Percentiles rank a stretch among this genome's conserved stretches.
Conservation (phyloP, 2,113 vertebrate genomes). For the Rattus rattus region DNA sequence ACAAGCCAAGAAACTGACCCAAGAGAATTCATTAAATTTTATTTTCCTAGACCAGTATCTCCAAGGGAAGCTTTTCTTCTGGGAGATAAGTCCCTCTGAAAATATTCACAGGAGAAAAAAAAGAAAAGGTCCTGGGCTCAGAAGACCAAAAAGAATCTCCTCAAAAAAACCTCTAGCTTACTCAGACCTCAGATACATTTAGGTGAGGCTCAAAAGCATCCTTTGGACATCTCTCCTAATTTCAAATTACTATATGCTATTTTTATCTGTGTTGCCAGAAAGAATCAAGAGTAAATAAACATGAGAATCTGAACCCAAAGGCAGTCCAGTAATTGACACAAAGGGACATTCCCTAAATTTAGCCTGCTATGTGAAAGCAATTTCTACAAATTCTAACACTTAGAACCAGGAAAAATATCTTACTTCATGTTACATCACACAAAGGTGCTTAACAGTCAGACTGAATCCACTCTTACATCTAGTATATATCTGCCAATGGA, state of each 20-base stretch:
- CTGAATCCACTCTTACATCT: background rate
- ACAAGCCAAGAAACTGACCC: background rate
- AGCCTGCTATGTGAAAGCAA: background rate
- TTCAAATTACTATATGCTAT: background rate
- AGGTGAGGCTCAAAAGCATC: background rate
- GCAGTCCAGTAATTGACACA: background rate
- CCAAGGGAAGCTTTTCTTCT: background rate
- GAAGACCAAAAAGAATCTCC: background rate
- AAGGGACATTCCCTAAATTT: background rate
- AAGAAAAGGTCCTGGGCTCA: background rate
- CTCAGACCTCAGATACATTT: background rate
- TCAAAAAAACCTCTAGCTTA: background rate
- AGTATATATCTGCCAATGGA: background rate
- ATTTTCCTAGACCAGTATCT: slow-evolving; percentile 9
- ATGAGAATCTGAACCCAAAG: background rate
- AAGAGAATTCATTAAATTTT: slow-evolving; percentile 53
- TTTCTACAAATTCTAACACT: background rate
- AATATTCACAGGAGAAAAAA: background rate
- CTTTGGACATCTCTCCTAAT: background rate
- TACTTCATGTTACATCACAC: background rate
- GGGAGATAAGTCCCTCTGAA: background rate
- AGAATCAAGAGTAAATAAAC: background rate
- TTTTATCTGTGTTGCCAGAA: background rate
- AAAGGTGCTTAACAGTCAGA: background rate
- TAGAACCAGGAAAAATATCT: background rate